Evolutionary conservation across 2,113 vertebrate genomes (phyloP), one percentile per base, ranked within the genome.

Genomic region (Dolichotis patagonum): DNA sequence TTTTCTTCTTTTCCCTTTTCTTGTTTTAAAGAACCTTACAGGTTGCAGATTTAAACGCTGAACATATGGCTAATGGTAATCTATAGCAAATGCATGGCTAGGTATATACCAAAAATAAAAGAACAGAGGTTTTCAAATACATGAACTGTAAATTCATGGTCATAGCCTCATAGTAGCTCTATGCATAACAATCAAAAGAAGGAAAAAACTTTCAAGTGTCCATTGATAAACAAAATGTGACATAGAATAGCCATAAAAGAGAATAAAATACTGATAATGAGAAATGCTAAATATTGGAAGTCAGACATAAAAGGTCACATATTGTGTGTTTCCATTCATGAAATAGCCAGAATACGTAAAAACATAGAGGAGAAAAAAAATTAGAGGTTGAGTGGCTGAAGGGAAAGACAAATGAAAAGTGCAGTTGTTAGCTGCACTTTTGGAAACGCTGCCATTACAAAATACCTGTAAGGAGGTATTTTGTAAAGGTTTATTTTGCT

Each of bases 11-110:
- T 26, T 30, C 4, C 26, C 28, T 43, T 62, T 86, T 84, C 49
- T 84, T 81, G 38, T 85, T 89, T n/a, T 60, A n/a, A 88, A 82
- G 65, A 93, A 32, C 67, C 24, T 90, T 83, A 32, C 46, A 81
- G 22, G 19, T 12, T 52, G 78, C 73, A 82, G 43, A 32, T 93
- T 63, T 85, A 85, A 81, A 80, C 69, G 20, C 24, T 96, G 54
- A 96, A 65, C 7, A 58, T 41, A 83, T 35, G 49, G 8, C 24
- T 54, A 54, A 20, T 52, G 8, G 8, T 80, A 52, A 80, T 20
- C 77, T 30, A 80, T 20, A 65, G 20, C 14, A 85, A 78, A 54
- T 77, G 20, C 28, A 91, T 46, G 77, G 7, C 26, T 63, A 69
- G 14, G 1, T 71, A 30, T 16, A 24, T 69, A 62, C 2, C 16